These are phyloP conservation scores for Pheucticus melanocephalus DNA, from an alignment of 2,113 vertebrate species.

Conservation along the genomic window DNA sequence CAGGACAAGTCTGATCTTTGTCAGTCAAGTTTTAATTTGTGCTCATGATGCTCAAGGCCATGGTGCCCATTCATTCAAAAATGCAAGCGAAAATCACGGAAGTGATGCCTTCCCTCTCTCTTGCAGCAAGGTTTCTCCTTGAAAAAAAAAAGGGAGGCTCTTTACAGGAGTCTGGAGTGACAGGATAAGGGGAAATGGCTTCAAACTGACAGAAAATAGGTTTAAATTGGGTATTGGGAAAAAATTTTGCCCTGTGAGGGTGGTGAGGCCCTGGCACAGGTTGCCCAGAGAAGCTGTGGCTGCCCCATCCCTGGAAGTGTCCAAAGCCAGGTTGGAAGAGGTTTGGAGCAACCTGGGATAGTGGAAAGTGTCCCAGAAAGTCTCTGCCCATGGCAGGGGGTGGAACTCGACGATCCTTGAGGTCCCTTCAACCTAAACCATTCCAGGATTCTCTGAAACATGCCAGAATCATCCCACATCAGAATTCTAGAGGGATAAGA, in stretches of 20 bases:
- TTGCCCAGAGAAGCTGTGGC: not conserved
- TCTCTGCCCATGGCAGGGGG: not conserved
- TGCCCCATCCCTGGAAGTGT: not conserved
- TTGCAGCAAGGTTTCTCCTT: not conserved
- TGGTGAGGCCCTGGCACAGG: not conserved
- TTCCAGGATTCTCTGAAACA: not conserved
- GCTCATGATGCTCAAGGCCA: rapidly evolving
- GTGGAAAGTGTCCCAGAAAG: not conserved
- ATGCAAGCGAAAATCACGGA: not conserved
- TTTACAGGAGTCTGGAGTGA: not conserved
- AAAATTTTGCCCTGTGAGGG: not conserved
- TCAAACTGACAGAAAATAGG: not conserved
- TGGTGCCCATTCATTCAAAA: rapidly evolving
- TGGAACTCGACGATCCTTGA: not conserved
- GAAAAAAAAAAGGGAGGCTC: not conserved
- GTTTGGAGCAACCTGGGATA: rapidly evolving
- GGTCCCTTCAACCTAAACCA: not conserved
- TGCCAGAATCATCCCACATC: not conserved
- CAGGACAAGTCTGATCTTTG: not conserved
- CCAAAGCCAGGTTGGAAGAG: rapidly evolving
- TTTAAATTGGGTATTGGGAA: not conserved
- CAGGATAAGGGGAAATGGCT: not conserved
- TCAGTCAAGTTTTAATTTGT: not conserved
- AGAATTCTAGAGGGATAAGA: not conserved
- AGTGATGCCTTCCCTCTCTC: not conserved